Evolutionary conservation across 2,113 vertebrate genomes (phyloP).

Genomic region (Dromiciops gliroides): DNA sequence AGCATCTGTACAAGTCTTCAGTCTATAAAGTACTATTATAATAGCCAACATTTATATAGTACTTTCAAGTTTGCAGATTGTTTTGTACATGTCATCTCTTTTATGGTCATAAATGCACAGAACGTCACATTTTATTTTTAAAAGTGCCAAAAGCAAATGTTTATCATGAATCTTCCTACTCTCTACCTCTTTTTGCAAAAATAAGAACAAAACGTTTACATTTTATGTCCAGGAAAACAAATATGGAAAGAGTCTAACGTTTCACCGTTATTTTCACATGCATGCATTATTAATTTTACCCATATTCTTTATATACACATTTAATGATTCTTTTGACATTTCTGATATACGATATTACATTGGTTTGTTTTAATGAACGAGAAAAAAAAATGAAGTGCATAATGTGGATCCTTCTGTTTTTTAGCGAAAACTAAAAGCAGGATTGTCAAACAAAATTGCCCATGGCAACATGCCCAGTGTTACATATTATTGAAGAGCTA

Average conservation of each 20-base stretch:
- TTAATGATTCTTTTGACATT: neutral
- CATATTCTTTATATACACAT: neutral
- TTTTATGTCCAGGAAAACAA: conserved; percentile 2
- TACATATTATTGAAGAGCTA: neutral
- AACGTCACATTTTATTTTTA: neutral
- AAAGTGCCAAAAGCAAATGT: conserved; percentile 8
- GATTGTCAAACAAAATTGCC: neutral
- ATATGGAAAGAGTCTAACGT: neutral
- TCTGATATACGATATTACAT: neutral
- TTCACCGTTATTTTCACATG: conserved; percentile 4
- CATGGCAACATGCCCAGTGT: neutral
- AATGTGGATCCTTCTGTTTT: no score
- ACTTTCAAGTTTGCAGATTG: neutral
- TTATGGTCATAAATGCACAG: neutral
- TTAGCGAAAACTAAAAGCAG: accelerated
- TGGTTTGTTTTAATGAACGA: neutral
- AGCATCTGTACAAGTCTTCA: neutral
- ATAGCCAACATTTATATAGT: neutral
- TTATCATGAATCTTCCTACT: neutral
- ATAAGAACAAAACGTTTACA: neutral
- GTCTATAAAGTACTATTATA: neutral
- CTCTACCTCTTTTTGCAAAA: neutral
- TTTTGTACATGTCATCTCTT: neutral
- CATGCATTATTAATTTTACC: neutral
- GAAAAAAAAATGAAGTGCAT: neutral